Conservation (phyloP, 2,888 invertebrate genomes). For the Luperina nickerlii region DNA sequence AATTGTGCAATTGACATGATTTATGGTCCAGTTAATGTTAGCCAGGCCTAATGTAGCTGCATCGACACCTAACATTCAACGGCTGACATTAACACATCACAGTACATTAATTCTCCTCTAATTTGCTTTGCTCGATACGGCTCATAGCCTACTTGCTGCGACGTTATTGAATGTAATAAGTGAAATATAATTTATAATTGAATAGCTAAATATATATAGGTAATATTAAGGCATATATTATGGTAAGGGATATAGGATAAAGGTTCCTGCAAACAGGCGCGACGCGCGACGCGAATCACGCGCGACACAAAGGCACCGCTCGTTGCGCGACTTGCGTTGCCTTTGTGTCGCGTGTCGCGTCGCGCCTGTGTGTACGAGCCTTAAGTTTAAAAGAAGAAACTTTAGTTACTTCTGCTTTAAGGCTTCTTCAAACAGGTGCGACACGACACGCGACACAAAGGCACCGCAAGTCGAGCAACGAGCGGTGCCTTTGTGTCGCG, state of each 20-base stretch:
- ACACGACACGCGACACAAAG: too few species aligned
- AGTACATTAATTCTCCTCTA: slow-evolving; percentile 37
- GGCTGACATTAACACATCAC: slow-evolving; percentile 40
- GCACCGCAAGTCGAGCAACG: too few species aligned
- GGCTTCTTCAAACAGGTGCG: too few species aligned
- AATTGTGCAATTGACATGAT: slow-evolving; percentile 47
- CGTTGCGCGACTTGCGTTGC: too few species aligned
- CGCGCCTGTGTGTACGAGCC: too few species aligned
- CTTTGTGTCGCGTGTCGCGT: too few species aligned
- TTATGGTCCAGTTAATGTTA: slow-evolving; percentile 34
- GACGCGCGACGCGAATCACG: too few species aligned
- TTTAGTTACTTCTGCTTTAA: too few species aligned
- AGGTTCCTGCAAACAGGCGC: too few species aligned
- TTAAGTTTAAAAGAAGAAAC: background rate
- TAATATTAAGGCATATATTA: background rate
- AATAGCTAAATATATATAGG: background rate
- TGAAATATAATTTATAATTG: background rate
- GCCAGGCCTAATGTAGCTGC: slow-evolving; percentile 19
- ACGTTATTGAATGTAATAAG: slow-evolving; percentile 17
- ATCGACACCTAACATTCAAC: slow-evolving; percentile 45
- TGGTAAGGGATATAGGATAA: background rate
- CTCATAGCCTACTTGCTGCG: slow-evolving; percentile 1
- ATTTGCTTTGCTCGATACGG: slow-evolving; percentile 28
- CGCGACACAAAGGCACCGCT: too few species aligned
- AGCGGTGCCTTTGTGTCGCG: too few species aligned